Percentiles rank a stretch among this genome's conserved stretches.
phyloP scores from a whole-genome alignment of 2,888 invertebrate species.

The Cephus pygmeus region DNA sequence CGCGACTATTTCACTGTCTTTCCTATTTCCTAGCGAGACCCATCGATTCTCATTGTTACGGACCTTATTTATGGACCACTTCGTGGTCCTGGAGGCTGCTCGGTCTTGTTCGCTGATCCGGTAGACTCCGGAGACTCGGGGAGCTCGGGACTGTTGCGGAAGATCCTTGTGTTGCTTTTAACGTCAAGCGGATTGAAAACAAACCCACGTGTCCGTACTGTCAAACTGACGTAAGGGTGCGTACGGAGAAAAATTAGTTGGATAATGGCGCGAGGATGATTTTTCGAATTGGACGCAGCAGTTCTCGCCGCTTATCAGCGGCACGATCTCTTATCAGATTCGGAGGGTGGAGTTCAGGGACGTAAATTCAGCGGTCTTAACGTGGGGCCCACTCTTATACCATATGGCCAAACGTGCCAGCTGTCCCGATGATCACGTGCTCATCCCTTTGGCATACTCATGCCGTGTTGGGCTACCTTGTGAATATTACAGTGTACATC shows the following conservation, averaged over 20 bases:
- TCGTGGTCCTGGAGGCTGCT: not conserved
- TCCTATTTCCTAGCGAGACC: not conserved
- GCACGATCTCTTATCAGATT: constrained; percentile 53
- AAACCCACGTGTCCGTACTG: not conserved
- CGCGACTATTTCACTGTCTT: not conserved
- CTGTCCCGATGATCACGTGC: constrained; percentile 35
- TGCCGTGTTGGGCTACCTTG: not conserved
- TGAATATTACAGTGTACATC: not conserved
- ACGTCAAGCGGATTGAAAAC: not conserved
- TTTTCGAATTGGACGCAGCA: not conserved
- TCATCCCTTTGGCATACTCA: constrained; percentile 29
- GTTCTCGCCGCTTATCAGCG: constrained; percentile 38
- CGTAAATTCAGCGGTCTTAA: constrained; percentile 16
- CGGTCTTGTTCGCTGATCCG: not conserved
- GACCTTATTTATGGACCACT: not conserved
- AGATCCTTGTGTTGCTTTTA: not conserved
- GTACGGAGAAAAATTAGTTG: not conserved
- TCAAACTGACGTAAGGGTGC: not conserved
- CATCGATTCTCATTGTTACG: not conserved
- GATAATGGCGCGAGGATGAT: not conserved
- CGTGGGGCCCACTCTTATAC: constrained; percentile 33
- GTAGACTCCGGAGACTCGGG: not conserved
- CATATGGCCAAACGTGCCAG: constrained; percentile 57
- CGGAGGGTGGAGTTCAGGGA: constrained; percentile 31
- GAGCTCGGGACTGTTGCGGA: not conserved